These are phyloP conservation scores for Erpobdella octoculata DNA, from an alignment of 2,888 invertebrate species.

Conservation along the genomic window DNA sequence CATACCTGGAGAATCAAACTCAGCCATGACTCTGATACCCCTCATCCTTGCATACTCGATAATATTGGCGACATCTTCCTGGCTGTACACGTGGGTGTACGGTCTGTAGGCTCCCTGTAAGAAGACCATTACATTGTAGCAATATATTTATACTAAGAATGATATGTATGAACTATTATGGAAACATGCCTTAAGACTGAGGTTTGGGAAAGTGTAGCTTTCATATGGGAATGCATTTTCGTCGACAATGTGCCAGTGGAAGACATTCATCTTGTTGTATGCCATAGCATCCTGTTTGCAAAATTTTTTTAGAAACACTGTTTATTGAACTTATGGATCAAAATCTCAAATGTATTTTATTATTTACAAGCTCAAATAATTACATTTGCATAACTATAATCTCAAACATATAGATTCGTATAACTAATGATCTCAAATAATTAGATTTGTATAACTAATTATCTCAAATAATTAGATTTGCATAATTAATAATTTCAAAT, in stretches of 20 bases:
- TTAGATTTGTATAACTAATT: too few species aligned
- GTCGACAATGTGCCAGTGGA: constrained; percentile 79
- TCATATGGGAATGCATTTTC: constrained; percentile 83
- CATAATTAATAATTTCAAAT: too few species aligned
- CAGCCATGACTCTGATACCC: constrained; percentile 79
- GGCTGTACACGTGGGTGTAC: constrained; percentile 57
- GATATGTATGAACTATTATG: not conserved
- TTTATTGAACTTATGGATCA: too few species aligned
- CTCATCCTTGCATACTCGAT: constrained; percentile 69
- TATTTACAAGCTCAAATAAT: too few species aligned
- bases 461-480: too few species aligned
- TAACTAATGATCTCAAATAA: too few species aligned
- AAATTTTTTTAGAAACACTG: too few species aligned
- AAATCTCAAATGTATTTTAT: too few species aligned
- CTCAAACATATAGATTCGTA: too few species aligned
- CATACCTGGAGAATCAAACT: constrained; percentile 75
- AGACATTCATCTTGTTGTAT: constrained; percentile 78
- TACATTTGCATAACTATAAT: too few species aligned
- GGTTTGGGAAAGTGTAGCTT: constrained; percentile 51
- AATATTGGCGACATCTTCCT: constrained; percentile 60
- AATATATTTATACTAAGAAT: too few species aligned
- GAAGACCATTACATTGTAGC: too few species aligned
- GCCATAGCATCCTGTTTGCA: constrained; percentile 69
- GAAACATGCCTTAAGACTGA: constrained; percentile 34
- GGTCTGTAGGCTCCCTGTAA: constrained; percentile 51